phyloP scores from a whole-genome alignment of 2,797 vertebrate genomes.

The Gorsachius magnificus region DNA sequence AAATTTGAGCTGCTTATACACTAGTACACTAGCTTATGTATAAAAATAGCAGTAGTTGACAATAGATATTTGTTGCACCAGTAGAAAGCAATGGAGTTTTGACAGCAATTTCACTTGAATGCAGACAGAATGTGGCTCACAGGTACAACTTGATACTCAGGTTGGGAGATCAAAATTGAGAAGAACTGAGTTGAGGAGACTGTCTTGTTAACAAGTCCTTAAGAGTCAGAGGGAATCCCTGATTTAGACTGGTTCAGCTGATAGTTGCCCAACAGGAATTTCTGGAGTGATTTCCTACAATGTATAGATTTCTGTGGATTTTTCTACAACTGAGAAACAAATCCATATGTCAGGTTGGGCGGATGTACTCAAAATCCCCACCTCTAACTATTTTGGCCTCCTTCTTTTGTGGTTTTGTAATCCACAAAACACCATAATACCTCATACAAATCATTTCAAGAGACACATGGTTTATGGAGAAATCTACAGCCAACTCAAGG shows the following conservation, averaged over 20 bases:
- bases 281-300: not conserved
- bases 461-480: not conserved
- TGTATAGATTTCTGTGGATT: not conserved
- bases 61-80: not conserved
- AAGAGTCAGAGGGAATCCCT: not conserved
- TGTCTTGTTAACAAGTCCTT: not conserved
- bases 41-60: not conserved
- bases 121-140: not conserved
- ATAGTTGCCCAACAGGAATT: not conserved
- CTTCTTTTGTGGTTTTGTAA: conserved; percentile 36
- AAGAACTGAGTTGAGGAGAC: not conserved
- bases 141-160: not conserved
- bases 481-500: not conserved
- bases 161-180: not conserved
- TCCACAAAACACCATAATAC: conserved; percentile 19
- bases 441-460: conserved; percentile 26
- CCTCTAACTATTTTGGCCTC: not conserved
- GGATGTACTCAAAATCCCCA: not conserved
- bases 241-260: not conserved
- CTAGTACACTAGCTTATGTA: not conserved
- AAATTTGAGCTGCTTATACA: not conserved
- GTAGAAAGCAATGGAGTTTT: not conserved
- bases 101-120: not conserved
- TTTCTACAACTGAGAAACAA: conserved; percentile 11
- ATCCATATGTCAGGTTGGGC: not conserved